Conservation (phyloP, 2,113 vertebrate genomes). For the Ramphastos sulfuratus region DNA sequence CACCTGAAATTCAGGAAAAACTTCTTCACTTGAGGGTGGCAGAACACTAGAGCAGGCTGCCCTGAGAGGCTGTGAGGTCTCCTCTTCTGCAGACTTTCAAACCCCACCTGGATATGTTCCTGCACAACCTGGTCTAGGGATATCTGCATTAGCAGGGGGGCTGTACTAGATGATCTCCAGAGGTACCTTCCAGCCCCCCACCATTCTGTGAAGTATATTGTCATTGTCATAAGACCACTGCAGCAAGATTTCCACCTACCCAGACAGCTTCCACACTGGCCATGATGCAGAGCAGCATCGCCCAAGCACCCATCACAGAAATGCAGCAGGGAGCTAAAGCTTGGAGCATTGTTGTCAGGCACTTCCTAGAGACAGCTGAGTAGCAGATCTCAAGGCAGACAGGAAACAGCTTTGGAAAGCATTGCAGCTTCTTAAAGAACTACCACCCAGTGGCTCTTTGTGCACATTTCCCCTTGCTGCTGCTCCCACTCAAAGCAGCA, state of each 20-base stretch:
- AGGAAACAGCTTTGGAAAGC: not conserved
- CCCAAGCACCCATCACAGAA: not conserved
- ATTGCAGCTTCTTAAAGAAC: not conserved
- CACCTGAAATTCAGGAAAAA: too few species aligned
- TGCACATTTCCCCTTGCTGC: not conserved
- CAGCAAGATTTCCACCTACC: not conserved
- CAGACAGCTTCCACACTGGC: accelerated
- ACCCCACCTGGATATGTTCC: too few species aligned
- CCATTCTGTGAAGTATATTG: too few species aligned
- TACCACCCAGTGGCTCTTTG: not conserved
- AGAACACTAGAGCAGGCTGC: too few species aligned
- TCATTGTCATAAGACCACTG: not conserved
- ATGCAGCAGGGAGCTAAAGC: accelerated
- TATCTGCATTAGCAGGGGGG: too few species aligned
- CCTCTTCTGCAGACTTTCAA: too few species aligned
- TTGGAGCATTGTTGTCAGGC: not conserved
- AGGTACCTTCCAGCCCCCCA: too few species aligned
- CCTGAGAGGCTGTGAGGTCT: too few species aligned
- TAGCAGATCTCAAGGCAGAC: not conserved
- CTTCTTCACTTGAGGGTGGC: too few species aligned
- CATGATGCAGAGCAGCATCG: accelerated
- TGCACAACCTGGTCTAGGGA: too few species aligned
- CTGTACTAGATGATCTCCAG: too few species aligned
- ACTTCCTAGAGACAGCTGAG: not conserved
- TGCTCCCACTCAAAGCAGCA: not conserved